Percentiles rank a stretch among this genome's conserved stretches.
Evolutionary conservation across 2,113 vertebrate genomes (phyloP).

Genomic region (Lycocorax pyrrhopterus): DNA sequence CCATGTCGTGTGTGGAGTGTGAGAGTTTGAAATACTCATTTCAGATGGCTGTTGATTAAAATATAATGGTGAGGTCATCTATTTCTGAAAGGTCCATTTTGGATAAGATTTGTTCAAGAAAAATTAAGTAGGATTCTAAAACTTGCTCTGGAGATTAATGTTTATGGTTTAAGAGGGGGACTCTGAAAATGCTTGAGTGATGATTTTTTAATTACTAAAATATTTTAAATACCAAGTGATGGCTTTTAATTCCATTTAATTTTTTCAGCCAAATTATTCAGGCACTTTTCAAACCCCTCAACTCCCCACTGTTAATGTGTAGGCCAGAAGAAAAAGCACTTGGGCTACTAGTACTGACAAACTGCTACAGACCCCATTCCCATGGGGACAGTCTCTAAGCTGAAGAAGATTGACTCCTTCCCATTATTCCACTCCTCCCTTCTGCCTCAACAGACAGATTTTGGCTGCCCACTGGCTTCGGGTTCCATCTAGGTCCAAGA

Average conservation of each 20-base stretch:
- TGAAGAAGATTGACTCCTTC: background rate
- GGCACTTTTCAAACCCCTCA: background rate
- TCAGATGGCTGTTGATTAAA: constrained; percentile 1
- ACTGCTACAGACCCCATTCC: background rate
- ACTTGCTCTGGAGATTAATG: background rate
- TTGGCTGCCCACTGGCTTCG: background rate
- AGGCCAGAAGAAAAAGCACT: background rate
- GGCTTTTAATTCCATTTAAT: background rate
- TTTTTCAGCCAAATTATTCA: background rate
- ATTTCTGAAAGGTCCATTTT: background rate
- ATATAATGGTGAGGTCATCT: background rate
- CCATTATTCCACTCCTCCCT: background rate
- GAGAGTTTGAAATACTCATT: background rate
- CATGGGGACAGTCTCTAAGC: background rate
- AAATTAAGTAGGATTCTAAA: background rate
- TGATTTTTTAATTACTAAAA: background rate
- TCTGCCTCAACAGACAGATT: background rate
- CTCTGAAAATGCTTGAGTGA: background rate
- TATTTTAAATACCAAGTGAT: background rate
- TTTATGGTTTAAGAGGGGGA: background rate
- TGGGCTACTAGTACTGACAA: background rate
- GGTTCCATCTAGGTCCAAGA: background rate
- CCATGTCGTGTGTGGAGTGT: background rate
- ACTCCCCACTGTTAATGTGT: background rate
- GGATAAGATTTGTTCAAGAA: background rate